Evolutionary conservation across 2,888 invertebrate genomes (phyloP).

Genomic region (Drosophila testacea): DNA sequence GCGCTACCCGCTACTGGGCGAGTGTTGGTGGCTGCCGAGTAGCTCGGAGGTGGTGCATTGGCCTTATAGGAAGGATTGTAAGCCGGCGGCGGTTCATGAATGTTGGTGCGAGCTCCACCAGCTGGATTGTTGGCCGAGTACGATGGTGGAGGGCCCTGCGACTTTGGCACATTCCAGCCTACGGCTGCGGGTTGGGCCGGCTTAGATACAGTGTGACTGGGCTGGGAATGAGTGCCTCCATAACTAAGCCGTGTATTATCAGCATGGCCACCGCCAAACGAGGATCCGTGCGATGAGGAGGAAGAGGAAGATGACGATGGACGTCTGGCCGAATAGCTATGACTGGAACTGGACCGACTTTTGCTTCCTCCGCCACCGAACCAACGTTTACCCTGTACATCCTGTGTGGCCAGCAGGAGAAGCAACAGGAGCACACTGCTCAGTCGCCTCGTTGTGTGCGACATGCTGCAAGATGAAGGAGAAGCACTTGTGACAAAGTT

Average conservation of each 20-base stretch:
- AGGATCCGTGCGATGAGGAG: conserved; percentile 9
- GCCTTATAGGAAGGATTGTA: conserved; percentile 77
- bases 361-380: conserved; percentile 65
- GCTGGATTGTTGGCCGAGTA: conserved; percentile 80
- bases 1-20: conserved; percentile 36
- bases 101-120: conserved; percentile 83
- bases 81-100: conserved; percentile 82
- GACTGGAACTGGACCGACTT: conserved; percentile 54
- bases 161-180: conserved; percentile 83
- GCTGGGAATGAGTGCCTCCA: conserved; percentile 50
- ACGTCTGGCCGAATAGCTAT: conserved; percentile 47
- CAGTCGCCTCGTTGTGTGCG: conserved; percentile 41
- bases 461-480: conserved; percentile 50
- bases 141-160: conserved; percentile 83
- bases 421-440: conserved; percentile 48
- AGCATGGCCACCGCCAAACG: conserved; percentile 25
- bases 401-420: conserved; percentile 55
- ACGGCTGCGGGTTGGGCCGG: conserved; percentile 63
- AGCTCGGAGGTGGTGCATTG: conserved; percentile 77
- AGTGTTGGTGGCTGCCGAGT: conserved; percentile 67
- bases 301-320: conserved; percentile 35
- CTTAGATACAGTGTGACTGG: conserved; percentile 50
- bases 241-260: conserved; percentile 74
- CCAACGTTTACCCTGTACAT: conserved; percentile 70
- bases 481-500: conserved; percentile 3